Conservation (phyloP, 2,113 vertebrate genomes). For the Rhineura floridana region DNA sequence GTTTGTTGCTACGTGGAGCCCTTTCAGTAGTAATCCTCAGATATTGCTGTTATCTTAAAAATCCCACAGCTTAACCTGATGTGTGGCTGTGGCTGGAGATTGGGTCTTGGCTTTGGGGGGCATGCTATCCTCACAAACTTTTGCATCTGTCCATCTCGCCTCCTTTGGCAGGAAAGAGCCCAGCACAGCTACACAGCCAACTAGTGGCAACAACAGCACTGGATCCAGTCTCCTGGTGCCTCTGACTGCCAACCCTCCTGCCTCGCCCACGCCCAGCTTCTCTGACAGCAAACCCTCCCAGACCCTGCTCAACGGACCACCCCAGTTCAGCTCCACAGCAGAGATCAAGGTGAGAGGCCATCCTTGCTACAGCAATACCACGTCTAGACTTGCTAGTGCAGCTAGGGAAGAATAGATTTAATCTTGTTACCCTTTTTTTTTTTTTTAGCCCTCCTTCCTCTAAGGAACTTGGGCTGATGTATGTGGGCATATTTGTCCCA, state of each 20-base stretch:
- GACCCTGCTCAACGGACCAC: slow-evolving; percentile 87
- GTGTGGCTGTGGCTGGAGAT: no score
- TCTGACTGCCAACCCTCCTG: slow-evolving; percentile 86
- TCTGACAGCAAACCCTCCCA: slow-evolving; percentile 86
- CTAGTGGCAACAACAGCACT: slow-evolving; percentile 61
- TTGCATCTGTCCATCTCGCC: background rate
- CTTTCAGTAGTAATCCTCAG: background rate
- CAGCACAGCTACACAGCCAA: slow-evolving; percentile 54
- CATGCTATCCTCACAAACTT: no score
- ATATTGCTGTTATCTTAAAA: background rate
- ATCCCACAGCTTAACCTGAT: background rate
- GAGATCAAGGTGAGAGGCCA: slow-evolving; percentile 81
- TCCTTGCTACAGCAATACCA: no score
- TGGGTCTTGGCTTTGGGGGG: background rate
- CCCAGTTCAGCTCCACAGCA: slow-evolving; percentile 84
- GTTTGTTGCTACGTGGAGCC: background rate
- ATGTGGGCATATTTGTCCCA: background rate
- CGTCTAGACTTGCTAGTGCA: background rate
- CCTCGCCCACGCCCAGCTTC: slow-evolving; percentile 89
- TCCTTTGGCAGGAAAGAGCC: slow-evolving; percentile 80
- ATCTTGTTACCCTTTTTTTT: background rate
- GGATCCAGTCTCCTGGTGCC: slow-evolving; percentile 87
- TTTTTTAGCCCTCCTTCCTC: background rate
- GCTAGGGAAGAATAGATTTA: background rate
- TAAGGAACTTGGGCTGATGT: background rate